Evolutionary conservation across 2,888 invertebrate species (phyloP).

Genomic region (Biston betularia): DNA sequence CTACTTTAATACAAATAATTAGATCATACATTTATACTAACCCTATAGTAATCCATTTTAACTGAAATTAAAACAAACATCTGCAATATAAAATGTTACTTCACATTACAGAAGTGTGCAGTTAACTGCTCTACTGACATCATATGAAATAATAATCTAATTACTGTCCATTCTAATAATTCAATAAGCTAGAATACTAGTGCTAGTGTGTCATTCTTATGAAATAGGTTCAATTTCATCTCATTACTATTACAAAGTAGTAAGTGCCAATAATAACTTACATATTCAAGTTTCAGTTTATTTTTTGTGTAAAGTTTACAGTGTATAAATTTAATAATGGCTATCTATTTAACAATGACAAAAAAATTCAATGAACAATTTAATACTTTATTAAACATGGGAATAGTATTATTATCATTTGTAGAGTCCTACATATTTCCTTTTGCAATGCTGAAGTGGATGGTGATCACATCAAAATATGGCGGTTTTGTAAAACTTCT

Average conservation of each 20-base stretch:
- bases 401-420: conserved; percentile 59
- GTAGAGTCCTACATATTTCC: conserved; percentile 65
- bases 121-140: conserved; percentile 24
- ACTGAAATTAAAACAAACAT: no score
- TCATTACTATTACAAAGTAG: neutral
- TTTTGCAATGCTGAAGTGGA: conserved; percentile 63
- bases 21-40: no score
- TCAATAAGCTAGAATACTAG: conserved; percentile 7
- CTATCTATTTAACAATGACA: conserved; percentile 31
- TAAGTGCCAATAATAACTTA: neutral
- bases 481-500: conserved; percentile 47
- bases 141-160: conserved; percentile 28
- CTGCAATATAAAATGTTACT: neutral
- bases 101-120: neutral
- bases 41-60: no score
- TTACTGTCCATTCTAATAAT: conserved; percentile 21
- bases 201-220: conserved; percentile 6
- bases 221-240: neutral
- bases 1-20: no score
- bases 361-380: conserved; percentile 52
- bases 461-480: conserved; percentile 61
- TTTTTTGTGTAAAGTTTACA: neutral
- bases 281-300: neutral
- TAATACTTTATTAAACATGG: conserved; percentile 51
- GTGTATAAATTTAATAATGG: conserved; percentile 24